These are phyloP conservation scores for Pyrrhosoma nymphula DNA, from an alignment of 2,888 invertebrate genomes.

Conservation along the genomic window DNA sequence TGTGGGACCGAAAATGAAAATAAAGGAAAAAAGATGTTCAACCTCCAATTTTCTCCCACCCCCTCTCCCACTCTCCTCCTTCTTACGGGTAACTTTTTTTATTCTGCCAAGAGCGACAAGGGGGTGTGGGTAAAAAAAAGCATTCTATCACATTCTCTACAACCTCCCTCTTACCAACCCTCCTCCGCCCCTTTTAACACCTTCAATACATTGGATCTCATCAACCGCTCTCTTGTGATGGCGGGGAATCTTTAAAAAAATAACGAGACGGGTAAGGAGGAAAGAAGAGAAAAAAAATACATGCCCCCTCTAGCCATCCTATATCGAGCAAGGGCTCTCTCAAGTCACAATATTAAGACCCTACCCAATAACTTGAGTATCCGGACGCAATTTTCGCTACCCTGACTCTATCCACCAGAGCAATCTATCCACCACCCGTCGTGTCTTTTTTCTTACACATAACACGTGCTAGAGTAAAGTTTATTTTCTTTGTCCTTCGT, in stretches of 20 bases:
- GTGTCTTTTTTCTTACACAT: too few relatives aligned
- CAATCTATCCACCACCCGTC: too few relatives aligned
- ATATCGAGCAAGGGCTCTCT: background rate
- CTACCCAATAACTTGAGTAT: too few relatives aligned
- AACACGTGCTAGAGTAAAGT: too few relatives aligned
- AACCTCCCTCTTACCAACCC: background rate
- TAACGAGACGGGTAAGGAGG: background rate
- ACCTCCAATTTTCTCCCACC: background rate
- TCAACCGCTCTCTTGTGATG: background rate
- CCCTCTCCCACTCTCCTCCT: background rate
- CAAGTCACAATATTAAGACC: background rate
- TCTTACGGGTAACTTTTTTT: background rate
- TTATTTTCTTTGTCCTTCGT: too few relatives aligned
- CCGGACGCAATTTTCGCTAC: too few relatives aligned
- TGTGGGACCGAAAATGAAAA: background rate
- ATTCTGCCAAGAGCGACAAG: background rate
- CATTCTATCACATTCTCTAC: background rate
- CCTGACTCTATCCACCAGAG: too few relatives aligned
- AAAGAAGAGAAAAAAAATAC: background rate
- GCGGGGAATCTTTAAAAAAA: background rate
- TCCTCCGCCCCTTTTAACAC: background rate
- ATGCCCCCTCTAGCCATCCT: background rate
- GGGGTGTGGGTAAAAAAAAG: background rate
- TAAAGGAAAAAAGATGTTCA: background rate
- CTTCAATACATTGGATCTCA: background rate